Evolutionary conservation across 2,113 vertebrate species (phyloP).

Genomic region (Plectropomus leopardus): DNA sequence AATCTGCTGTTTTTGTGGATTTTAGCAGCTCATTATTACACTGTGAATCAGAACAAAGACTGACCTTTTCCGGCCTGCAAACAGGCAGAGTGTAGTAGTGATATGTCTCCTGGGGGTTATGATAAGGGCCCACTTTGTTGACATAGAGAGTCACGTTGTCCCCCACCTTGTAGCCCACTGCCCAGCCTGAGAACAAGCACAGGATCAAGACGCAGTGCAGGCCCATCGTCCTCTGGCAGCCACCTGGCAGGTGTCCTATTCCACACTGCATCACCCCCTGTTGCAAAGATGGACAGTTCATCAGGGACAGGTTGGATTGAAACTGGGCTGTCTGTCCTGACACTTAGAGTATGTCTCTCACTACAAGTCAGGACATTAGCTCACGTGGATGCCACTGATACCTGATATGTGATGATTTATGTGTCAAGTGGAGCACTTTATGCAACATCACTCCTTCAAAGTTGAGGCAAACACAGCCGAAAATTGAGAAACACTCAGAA

Average conservation of each 20-base stretch:
- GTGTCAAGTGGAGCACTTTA: constrained; percentile 3
- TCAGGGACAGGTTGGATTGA: constrained; percentile 29
- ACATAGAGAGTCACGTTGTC: constrained; percentile 91
- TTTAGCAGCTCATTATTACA: not conserved
- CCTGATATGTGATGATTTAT: not conserved
- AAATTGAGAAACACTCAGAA: constrained; percentile 10
- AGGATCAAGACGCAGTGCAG: constrained; percentile 79
- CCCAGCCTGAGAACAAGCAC: constrained; percentile 76
- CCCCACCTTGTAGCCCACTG: constrained; percentile 85
- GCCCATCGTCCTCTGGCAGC: constrained; percentile 60
- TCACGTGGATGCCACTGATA: not conserved
- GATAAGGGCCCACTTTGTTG: constrained; percentile 96
- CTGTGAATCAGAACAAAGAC: constrained; percentile 43
- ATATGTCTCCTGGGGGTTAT: constrained; percentile 96
- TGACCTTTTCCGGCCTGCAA: constrained; percentile 90
- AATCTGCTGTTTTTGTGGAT: not conserved
- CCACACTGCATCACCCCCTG: constrained; percentile 66
- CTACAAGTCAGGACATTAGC: not conserved
- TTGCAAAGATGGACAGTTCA: constrained; percentile 37
- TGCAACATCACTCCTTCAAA: constrained; percentile 5
- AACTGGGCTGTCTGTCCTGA: not conserved
- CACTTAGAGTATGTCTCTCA: not conserved
- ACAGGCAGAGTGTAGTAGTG: constrained; percentile 94
- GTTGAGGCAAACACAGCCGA: not conserved
- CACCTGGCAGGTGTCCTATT: constrained; percentile 52